Evolutionary conservation across 2,888 invertebrate genomes (phyloP).

Genomic region (Thecophora atra): DNA sequence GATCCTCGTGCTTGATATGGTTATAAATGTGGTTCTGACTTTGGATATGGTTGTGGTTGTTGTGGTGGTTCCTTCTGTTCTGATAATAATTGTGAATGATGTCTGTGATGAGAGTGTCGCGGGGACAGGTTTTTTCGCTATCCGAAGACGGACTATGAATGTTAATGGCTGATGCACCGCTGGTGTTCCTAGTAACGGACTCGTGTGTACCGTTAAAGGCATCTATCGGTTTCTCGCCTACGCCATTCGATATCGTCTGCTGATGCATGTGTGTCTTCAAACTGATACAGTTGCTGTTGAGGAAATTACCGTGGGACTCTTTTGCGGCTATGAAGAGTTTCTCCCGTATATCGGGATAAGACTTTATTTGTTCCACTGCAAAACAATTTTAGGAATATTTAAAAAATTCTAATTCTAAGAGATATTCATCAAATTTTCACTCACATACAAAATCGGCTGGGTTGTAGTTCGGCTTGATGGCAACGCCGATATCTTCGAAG

Average conservation of each 20-base stretch:
- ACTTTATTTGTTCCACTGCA: conserved; percentile 80
- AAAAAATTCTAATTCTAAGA: not conserved
- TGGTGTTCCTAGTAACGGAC: conserved; percentile 59
- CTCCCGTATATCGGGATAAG: conserved; percentile 73
- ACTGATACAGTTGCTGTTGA: conserved; percentile 58
- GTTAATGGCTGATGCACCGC: conserved; percentile 66
- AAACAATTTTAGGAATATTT: conserved; percentile 9
- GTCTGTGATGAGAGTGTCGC: conserved; percentile 58
- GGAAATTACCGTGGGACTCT: conserved; percentile 69
- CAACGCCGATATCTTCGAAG: conserved; percentile 76
- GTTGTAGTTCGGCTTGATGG: conserved; percentile 80
- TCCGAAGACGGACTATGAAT: conserved; percentile 10
- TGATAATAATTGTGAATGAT: conserved; percentile 59
- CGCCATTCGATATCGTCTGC: conserved; percentile 25
- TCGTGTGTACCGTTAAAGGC: not conserved
- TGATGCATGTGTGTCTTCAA: conserved; percentile 52
- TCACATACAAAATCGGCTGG: conserved; percentile 85
- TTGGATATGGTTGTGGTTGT: conserved; percentile 49
- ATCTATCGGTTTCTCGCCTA: conserved; percentile 14
- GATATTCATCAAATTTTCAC: conserved; percentile 57
- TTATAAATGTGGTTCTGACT: no score
- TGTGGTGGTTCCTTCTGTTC: conserved; percentile 48
- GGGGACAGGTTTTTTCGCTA: conserved; percentile 21
- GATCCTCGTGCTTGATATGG: conserved; percentile 43
- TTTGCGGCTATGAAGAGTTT: conserved; percentile 75